Conservation (phyloP, 2,888 invertebrate species). For the Mactromeris polynyma region DNA sequence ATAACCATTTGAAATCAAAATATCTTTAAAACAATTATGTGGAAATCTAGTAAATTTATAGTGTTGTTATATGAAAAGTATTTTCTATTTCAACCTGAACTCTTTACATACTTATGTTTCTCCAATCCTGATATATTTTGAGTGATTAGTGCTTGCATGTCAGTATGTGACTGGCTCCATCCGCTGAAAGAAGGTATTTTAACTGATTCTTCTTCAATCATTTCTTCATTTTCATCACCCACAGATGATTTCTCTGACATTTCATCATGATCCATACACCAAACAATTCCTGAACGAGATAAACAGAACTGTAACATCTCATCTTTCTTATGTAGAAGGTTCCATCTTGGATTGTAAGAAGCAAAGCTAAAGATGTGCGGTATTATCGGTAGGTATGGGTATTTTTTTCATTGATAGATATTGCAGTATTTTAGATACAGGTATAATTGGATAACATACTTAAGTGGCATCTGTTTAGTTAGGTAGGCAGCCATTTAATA, state of each 20-base stretch:
- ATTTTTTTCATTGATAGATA: no score
- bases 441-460: no score
- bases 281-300: slow-evolving; percentile 66
- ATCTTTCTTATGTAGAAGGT: no score
- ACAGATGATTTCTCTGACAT: not conserved
- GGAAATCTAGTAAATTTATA: not conserved
- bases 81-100: not conserved
- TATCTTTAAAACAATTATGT: no score
- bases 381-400: no score
- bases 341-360: no score
- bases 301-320: not conserved
- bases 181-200: slow-evolving; percentile 26
- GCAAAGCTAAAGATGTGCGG: no score
- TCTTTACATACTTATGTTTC: slow-evolving; percentile 19
- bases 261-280: slow-evolving; percentile 72
- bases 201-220: not conserved
- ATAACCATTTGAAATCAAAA: no score
- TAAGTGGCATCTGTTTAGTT: no score
- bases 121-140: slow-evolving; percentile 34
- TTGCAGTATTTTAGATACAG: no score
- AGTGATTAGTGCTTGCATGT: slow-evolving; percentile 44
- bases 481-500: no score
- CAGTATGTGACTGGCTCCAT: slow-evolving; percentile 48
- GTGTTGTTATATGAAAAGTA: no score
- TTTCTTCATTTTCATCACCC: not conserved